A percentile compares a stretch with the other conserved stretches of the same genome.
Conservation (phyloP, 2,113 vertebrate species). For the Nycticorax nycticorax region DNA sequence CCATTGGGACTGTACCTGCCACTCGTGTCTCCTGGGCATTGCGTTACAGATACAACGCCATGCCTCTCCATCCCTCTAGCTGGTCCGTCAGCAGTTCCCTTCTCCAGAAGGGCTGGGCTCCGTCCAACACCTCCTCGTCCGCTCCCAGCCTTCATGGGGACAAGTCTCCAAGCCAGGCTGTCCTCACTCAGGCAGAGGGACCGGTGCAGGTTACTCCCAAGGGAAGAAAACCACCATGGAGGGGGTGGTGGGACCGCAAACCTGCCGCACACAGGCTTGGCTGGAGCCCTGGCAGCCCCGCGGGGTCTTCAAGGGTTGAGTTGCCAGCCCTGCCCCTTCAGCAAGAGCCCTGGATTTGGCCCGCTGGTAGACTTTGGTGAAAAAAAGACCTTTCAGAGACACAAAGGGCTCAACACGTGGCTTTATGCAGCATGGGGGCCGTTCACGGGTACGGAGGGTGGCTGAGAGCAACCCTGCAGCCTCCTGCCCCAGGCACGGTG, state of each 20-base stretch:
- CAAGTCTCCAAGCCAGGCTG: not conserved
- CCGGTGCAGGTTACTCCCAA: accelerated
- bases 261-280: accelerated
- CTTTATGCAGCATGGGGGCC: not conserved
- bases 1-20: not conserved
- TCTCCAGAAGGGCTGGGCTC: not conserved
- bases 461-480: not conserved
- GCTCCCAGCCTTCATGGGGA: accelerated
- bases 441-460: accelerated
- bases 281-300: not conserved
- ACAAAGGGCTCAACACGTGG: not conserved
- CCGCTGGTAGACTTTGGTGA: not conserved
- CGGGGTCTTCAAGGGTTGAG: accelerated
- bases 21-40: accelerated
- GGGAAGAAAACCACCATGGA: accelerated
- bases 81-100: not conserved
- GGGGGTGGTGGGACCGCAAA: accelerated
- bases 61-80: not conserved
- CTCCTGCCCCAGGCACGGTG: not conserved
- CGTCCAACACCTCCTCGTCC: not conserved
- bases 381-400: not conserved
- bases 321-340: not conserved
- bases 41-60: not conserved
- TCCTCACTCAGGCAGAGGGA: not conserved
- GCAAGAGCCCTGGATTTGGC: not conserved